phyloP scores from a whole-genome alignment of 2,888 invertebrate species.

The Eutolmus rufibarbis region DNA sequence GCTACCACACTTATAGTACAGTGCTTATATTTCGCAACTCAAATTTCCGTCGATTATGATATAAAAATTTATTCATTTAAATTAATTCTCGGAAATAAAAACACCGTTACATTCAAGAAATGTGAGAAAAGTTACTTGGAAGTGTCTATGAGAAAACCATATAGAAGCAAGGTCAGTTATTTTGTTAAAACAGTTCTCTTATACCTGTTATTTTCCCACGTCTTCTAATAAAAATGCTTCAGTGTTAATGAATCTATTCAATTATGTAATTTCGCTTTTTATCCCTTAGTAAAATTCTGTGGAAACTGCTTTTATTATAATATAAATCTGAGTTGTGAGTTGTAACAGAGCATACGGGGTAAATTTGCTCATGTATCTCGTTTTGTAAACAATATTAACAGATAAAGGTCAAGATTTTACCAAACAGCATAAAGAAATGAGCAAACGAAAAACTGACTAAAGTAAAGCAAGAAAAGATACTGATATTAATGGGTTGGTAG shows the following conservation, averaged over 20 bases:
- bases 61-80: too few species aligned
- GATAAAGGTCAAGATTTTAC: too few species aligned
- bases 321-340: too few species aligned
- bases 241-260: background rate
- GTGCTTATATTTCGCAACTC: too few species aligned
- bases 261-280: background rate
- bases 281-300: background rate
- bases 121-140: background rate
- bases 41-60: too few species aligned
- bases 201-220: background rate
- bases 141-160: background rate
- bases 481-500: background rate
- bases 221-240: background rate
- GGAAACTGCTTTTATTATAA: too few species aligned
- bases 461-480: background rate
- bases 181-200: background rate
- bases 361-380: too few species aligned
- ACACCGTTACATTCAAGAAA: background rate
- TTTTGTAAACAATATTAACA: too few species aligned
- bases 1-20: too few species aligned
- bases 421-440: too few species aligned
- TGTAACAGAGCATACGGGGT: too few species aligned
- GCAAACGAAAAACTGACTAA: too few species aligned
- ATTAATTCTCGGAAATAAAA: background rate
- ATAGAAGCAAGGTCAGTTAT: background rate